phyloP scores from a whole-genome alignment of 2,113 vertebrate species.

The Sphaerodactylus townsendi region DNA sequence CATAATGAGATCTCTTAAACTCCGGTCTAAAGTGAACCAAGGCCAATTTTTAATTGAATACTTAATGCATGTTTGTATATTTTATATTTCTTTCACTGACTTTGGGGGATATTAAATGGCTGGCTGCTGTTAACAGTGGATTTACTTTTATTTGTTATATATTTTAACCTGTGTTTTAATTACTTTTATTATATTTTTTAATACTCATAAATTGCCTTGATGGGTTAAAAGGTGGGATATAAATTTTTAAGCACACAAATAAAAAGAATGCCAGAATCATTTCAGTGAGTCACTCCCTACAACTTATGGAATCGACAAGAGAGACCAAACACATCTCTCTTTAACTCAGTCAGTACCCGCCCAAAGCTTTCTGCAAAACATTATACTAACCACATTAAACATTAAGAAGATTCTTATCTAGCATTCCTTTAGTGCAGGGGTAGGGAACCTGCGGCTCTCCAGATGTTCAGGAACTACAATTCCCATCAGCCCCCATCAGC shows the following conservation, averaged over 20 bases:
- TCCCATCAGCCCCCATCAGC: too few species aligned
- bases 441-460: too few species aligned
- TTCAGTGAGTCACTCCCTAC: not conserved
- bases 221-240: not conserved
- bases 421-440: not conserved
- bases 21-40: not conserved
- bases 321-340: too few species aligned
- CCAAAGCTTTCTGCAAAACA: not conserved
- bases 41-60: not conserved
- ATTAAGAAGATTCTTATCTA: not conserved
- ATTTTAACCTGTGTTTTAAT: conserved; percentile 2
- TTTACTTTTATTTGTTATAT: not conserved
- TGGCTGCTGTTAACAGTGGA: not conserved
- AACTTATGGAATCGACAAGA: not conserved
- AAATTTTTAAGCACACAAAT: not conserved
- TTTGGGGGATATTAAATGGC: not conserved
- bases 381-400: not conserved
- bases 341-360: not conserved
- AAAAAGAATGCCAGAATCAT: not conserved
- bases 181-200: conserved; percentile 7
- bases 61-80: conserved; percentile 4
- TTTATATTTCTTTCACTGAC: not conserved
- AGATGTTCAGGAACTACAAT: too few species aligned
- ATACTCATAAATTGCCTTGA: not conserved
- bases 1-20: not conserved